Evolutionary conservation across 1,140 invertebrate species (phyloP), one percentile per base, ranked within the genome.

Genomic region (Lamellibrachia luymesi): DNA sequence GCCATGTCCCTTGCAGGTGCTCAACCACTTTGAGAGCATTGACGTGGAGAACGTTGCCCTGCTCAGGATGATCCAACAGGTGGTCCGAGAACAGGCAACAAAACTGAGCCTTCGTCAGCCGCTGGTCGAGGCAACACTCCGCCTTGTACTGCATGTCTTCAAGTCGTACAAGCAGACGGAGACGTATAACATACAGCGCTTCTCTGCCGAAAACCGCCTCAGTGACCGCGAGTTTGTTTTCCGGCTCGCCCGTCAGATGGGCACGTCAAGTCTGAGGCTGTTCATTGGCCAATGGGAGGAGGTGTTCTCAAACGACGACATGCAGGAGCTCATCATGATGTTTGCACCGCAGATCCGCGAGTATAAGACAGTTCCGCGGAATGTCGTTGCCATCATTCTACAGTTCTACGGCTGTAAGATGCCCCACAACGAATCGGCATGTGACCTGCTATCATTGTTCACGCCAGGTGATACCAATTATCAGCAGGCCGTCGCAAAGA

Each of bases 1-100:
- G 7, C 13, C 17, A 22, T 80, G 50, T 56, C 49, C 49, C 92
- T 80, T 93, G n/a, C 89, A 93, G 92, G 64, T 93, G 25, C 50
- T 93, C 25, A 49, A 93, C 49, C 92, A 93, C 80, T 93, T 93
- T 93, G 92, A 90, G 38, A 93, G 89, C 80, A 93, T 93, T 80
- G 64, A 89, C 17, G 64, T 80, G 4, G 64, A 80, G 92, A 93
- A 50, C 38, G 56, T 90, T 4, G 51, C 80, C n/a, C 92, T 93
- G 10, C 50, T 93, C 52, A 93, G 89, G 80, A 93, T 93, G 92
- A 64, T 93, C 25, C 56, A 50, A 25, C 56, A 93, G 50, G 92
- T 89, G 22, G 27, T 93, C 8, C 92, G 92, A 80, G 50, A 89
- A 22, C 92, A 93, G 49, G 56, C 89, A 2, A 50, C 49, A 25